These are phyloP conservation scores for Heliconius eleuchia DNA, from an alignment of 1,140 invertebrate genomes.

Conservation along the genomic window DNA sequence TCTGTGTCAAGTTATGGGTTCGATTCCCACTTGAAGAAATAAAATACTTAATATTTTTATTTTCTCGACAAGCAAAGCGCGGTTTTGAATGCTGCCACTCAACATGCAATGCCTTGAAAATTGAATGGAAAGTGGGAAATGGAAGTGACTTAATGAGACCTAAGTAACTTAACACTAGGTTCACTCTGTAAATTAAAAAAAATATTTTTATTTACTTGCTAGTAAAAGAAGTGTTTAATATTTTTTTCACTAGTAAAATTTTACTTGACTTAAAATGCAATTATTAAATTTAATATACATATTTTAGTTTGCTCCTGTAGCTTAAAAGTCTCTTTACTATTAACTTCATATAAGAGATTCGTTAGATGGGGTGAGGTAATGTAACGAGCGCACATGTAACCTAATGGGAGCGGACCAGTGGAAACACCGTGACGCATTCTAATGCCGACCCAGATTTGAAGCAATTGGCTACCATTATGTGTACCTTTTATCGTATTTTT, in stretches of 20 bases:
- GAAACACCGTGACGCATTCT: conserved; percentile 19
- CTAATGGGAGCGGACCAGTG: conserved; percentile 19
- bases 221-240: no score
- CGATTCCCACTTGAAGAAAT: no score
- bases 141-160: no score
- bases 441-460: conserved; percentile 15
- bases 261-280: neutral
- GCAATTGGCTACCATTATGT: conserved; percentile 12
- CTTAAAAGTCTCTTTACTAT: neutral
- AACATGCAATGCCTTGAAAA: no score
- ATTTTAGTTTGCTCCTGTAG: neutral
- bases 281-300: neutral
- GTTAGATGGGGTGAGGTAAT: conserved; percentile 23
- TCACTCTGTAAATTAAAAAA: no score
- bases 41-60: no score
- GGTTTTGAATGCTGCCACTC: no score
- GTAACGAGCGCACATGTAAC: conserved; percentile 28
- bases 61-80: no score
- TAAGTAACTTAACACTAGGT: no score
- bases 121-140: no score
- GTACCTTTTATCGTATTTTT: neutral
- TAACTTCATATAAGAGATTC: conserved; percentile 7
- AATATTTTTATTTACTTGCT: no score
- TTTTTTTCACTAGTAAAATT: neutral
- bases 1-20: no score